Conservation (phyloP, 1,140 invertebrate genomes). For the Camponotus pennsylvanicus region DNA sequence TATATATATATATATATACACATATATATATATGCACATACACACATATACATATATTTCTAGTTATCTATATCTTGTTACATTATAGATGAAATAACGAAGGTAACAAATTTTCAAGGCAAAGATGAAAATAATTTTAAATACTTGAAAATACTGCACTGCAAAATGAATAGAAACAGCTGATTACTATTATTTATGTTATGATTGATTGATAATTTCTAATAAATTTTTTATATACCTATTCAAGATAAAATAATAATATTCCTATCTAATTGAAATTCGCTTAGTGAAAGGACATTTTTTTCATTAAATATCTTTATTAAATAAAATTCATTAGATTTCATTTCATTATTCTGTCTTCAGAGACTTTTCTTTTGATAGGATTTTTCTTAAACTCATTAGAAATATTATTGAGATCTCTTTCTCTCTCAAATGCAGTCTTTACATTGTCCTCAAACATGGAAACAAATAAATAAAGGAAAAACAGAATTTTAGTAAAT, state of each 20-base stretch:
- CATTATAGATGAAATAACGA: conserved; percentile 84
- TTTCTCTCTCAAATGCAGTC: conserved; percentile 88
- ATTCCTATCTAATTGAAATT: too few relatives aligned
- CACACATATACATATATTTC: background rate
- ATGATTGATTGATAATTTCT: too few relatives aligned
- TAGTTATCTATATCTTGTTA: conserved; percentile 51
- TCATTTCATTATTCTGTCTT: conserved; percentile 79
- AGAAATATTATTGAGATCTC: conserved; percentile 95
- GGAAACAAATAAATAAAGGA: conserved; percentile 28
- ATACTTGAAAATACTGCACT: too few relatives aligned
- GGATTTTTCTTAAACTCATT: conserved; percentile 91
- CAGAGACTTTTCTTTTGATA: conserved; percentile 83
- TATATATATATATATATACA: background rate
- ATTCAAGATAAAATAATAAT: too few relatives aligned
- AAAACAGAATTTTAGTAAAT: background rate
- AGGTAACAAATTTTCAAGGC: conserved; percentile 76
- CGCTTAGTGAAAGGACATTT: too few relatives aligned
- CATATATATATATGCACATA: background rate
- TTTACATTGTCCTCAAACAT: conserved; percentile 95
- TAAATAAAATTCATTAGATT: background rate
- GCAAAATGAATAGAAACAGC: too few relatives aligned
- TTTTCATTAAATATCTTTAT: too few relatives aligned
- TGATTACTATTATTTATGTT: too few relatives aligned
- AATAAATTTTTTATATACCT: too few relatives aligned
- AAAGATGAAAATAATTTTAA: too few relatives aligned